Evolutionary conservation across 2,797 vertebrate species (phyloP).

Genomic region (Danio kyathit): DNA sequence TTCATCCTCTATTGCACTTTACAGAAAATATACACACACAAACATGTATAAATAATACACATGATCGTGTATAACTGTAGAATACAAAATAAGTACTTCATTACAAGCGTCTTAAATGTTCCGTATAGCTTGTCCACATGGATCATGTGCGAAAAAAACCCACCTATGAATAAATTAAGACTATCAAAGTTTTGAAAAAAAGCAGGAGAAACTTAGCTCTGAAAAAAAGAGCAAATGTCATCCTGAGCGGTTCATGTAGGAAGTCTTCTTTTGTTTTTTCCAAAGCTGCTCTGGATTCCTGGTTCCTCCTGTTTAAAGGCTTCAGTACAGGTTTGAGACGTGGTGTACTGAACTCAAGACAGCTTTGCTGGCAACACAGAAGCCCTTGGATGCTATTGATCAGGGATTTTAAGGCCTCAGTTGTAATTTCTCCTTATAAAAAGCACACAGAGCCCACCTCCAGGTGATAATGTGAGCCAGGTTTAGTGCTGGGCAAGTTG

Average conservation of each 20-base stretch:
- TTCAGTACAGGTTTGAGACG: constrained; percentile 36
- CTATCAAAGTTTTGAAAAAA: constrained; percentile 42
- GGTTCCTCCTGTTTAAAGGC: constrained; percentile 10
- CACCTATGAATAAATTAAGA: constrained; percentile 62
- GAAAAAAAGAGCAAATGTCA: constrained; percentile 37
- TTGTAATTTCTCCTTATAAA: constrained; percentile 74
- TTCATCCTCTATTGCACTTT: constrained; percentile 73
- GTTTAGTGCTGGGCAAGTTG: constrained; percentile 82
- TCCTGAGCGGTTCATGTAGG: constrained; percentile 22
- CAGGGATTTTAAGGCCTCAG: constrained; percentile 34
- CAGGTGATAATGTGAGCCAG: constrained; percentile 87
- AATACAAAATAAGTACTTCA: constrained; percentile 58
- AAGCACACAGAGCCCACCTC: constrained; percentile 96
- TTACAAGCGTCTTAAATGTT: constrained; percentile 34
- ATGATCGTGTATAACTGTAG: constrained; percentile 49
- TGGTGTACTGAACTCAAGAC: neutral
- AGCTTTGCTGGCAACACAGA: neutral
- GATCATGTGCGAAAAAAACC: constrained; percentile 32
- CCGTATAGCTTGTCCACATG: constrained; percentile 20
- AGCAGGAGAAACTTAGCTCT: constrained; percentile 20
- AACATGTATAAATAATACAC: constrained; percentile 73
- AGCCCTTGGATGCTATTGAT: neutral
- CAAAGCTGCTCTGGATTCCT: constrained; percentile 41
- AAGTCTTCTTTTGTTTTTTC: constrained; percentile 53
- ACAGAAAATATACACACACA: constrained; percentile 75